Evolutionary conservation across 2,113 vertebrate species (phyloP).

Genomic region (human (Homo sapiens)): GRCh38 chr4:41628501-41629000

Average conservation of each 20-base stretch:
- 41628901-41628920: neutral
- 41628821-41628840: neutral
- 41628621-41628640: neutral
- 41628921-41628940: neutral
- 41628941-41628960: slow-evolving; percentile 40
- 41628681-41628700: neutral
- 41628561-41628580: neutral
- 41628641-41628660: neutral
- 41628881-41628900: neutral
- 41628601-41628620: neutral
- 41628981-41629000: slow-evolving; percentile 55
- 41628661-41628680: neutral
- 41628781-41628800: neutral
- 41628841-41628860: neutral
- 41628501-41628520: neutral
- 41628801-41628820: neutral
- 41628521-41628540: neutral
- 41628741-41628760: neutral
- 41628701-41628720: neutral
- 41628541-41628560: neutral
- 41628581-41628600: neutral
- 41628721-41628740: neutral
- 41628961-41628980: neutral
- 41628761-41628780: neutral
- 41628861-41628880: neutral